Base-by-base conservation (phyloP, 53 echinoderm and acorn worm species). In the Echinometra lucunter region DNA sequence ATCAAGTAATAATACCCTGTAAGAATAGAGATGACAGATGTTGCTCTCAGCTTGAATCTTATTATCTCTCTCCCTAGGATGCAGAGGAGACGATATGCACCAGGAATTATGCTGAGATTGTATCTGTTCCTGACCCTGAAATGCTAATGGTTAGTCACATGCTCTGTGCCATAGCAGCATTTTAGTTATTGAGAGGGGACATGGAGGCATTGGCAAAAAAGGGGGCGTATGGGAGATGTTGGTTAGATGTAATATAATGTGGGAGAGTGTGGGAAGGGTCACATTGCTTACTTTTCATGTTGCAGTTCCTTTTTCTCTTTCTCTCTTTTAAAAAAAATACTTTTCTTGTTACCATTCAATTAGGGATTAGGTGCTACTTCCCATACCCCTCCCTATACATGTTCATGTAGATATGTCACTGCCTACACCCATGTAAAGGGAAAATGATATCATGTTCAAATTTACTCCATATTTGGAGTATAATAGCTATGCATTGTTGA, bases 51-150 rank as follows among this genome's bases (percentile, higher is more conserved):
- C 89, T 89, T 89, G 66, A 66, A 6, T 70, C 40, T 91, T 70
- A 45, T 67, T 32, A 38, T 95, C 80, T 57, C 49, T 57, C 74
- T 74, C 74, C 66, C 45, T 70, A 99, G 99, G 99, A 99, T 98
- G 97, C 99, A 27, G 98, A 98, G 78, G 98, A 98, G 92, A 96
- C 95, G 40, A 97, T 99, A 30, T 95, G 92, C 74, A 96, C 98
- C n/a, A 95, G 96, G 58, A 97, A 98, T 55, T 97, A 98, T 94
- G 99, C 99, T 47, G 99, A 99, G 88, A 99, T 99, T 89, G 99
- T 99, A 27, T 98, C 98, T 57, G 99, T 99, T 44, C 99, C 99
- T 15, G 99, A 99, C 87, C 98, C 99, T 25, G 99, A 99, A 93
- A 99, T 99, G 98, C 75, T 96, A 7, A 98, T 98, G 99, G 99